Evolutionary conservation across 1,140 invertebrate species (phyloP), one percentile per base, ranked within the genome.

Genomic region (Euschistus heros): DNA sequence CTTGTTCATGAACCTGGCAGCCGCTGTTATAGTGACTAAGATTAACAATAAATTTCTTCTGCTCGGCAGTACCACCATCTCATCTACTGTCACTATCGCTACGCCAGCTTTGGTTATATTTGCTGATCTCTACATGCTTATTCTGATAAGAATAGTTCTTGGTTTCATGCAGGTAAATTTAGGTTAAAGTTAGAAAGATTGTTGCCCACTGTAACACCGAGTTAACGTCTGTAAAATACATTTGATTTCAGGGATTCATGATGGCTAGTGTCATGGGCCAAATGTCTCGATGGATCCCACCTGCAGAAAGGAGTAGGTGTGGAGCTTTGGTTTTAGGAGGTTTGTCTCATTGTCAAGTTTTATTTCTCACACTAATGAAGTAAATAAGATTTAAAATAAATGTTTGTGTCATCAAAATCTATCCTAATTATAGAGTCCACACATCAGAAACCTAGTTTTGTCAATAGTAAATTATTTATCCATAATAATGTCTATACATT

Each of bases 201-300:
- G n/a, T n/a, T n/a, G n/a, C n/a, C n/a, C n/a, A n/a, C n/a, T n/a
- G n/a, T n/a, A n/a, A n/a, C n/a, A n/a, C n/a, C n/a, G n/a, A n/a
- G n/a, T n/a, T n/a, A n/a, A n/a, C n/a, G n/a, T n/a, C n/a, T n/a
- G n/a, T n/a, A n/a, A n/a, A n/a, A 37, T 37, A 1, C 33, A 37
- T 37, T 37, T 37, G 5, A 37, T 61, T 66, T 22, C 47, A 66
- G 65, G 65, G 65, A 24, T 66, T 62, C 30, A 62, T 66, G 46
- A 66, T 66, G 65, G 55, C 65, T 30, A 24, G 52, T 17, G 37
- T 60, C 15, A 44, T 42, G n/a, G 50, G 46, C 10, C 60, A 50
- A n/a, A n/a, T 66, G 59, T 62, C 65, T 2, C 62, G 50, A 44
- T 66, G 65, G 65, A 54, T 66, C 8, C 65, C 65, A 20, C 59